Conservation (phyloP, 1,140 invertebrate genomes). For the Drosophila littoralis region DNA sequence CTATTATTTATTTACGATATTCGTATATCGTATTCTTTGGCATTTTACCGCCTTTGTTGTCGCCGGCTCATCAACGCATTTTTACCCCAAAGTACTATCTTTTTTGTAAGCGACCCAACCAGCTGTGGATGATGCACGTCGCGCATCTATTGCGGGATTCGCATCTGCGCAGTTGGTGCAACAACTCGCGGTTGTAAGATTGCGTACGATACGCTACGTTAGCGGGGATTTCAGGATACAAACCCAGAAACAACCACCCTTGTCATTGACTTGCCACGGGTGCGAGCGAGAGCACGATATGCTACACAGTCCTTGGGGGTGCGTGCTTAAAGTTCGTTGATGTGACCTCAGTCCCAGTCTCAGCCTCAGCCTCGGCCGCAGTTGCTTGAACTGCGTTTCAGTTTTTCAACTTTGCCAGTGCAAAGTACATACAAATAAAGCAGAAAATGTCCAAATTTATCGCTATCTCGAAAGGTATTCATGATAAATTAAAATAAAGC, state of each 20-base stretch:
- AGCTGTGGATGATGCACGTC: slow-evolving; percentile 17
- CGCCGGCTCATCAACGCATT: no score
- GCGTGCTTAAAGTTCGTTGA: slow-evolving; percentile 67
- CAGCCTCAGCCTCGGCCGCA: slow-evolving; percentile 50
- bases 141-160: background rate
- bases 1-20: background rate
- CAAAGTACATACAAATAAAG: background rate
- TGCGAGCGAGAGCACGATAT: slow-evolving; percentile 48
- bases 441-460: no score
- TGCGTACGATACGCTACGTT: slow-evolving; percentile 51
- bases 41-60: background rate
- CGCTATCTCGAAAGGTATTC: no score
- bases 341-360: slow-evolving; percentile 45
- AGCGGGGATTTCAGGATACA: background rate
- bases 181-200: slow-evolving; percentile 44
- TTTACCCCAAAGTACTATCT: background rate
- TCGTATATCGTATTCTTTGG: background rate
- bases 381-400: slow-evolving; percentile 73
- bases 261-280: slow-evolving; percentile 1
- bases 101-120: background rate
- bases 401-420: slow-evolving; percentile 17
- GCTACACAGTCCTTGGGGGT: slow-evolving; percentile 30
- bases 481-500: no score
- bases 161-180: slow-evolving; percentile 42
- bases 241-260: slow-evolving; percentile 61